Percentiles rank a stretch among this genome's conserved stretches.
phyloP scores from a whole-genome alignment of 2,888 invertebrate genomes.

The Nephrotoma appendiculata region DNA sequence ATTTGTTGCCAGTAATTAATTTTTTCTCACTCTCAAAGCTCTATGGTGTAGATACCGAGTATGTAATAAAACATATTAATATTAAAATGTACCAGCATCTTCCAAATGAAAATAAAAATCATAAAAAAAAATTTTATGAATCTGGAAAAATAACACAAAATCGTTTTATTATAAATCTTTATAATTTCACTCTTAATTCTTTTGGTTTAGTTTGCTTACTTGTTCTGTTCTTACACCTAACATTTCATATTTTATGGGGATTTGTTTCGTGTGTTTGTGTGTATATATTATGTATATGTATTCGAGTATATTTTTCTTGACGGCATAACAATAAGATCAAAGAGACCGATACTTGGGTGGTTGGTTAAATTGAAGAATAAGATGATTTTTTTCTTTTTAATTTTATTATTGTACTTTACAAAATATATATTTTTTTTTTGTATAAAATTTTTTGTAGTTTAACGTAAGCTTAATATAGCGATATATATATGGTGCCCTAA shows the following conservation, averaged over 20 bases:
- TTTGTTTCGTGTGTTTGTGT: neutral
- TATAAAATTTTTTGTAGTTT: neutral
- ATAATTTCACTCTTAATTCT: neutral
- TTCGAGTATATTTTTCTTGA: neutral
- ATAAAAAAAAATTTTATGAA: neutral
- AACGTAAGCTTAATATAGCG: neutral
- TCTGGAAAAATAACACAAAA: neutral
- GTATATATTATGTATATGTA: neutral
- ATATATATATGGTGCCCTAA: neutral
- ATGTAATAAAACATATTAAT: neutral
- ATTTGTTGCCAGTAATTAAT: neutral
- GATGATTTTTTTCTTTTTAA: neutral
- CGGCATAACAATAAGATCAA: slow-evolving; percentile 12
- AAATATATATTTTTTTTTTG: neutral
- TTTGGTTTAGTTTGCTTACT: neutral
- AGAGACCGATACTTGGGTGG: slow-evolving; percentile 13
- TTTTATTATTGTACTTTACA: neutral
- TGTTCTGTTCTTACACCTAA: neutral
- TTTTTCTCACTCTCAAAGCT: neutral
- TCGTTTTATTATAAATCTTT: neutral
- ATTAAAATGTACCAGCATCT: neutral
- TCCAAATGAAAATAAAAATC: neutral
- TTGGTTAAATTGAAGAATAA: slow-evolving; percentile 8
- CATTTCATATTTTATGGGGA: neutral
- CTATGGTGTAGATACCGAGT: neutral